Conservation (phyloP, 2,797 vertebrate species). For the Pseudomugil tenellus region DNA sequence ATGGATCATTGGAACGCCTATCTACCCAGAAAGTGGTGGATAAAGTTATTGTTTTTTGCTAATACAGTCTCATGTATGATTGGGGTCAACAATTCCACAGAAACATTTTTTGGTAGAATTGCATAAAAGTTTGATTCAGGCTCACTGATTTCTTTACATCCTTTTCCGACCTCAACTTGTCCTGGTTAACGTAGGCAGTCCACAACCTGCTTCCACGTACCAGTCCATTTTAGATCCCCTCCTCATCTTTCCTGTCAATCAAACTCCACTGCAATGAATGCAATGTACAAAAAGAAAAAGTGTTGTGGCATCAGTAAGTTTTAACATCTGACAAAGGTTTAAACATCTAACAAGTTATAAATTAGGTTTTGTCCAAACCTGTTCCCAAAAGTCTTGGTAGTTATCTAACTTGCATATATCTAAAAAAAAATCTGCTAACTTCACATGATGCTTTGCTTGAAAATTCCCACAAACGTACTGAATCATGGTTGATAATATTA, state of each 20-base stretch:
- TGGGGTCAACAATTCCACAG: not conserved
- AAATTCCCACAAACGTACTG: not conserved
- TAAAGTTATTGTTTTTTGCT: not conserved
- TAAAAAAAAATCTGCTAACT: not conserved
- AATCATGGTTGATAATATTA: not conserved
- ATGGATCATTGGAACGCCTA: too few relatives aligned
- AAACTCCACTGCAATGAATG: not conserved
- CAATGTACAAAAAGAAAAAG: not conserved
- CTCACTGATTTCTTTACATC: not conserved
- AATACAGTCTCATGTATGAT: not conserved
- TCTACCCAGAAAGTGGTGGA: too few relatives aligned
- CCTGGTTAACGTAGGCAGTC: not conserved
- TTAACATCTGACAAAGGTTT: too few relatives aligned
- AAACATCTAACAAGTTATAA: too few relatives aligned
- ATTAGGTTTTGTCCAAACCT: not conserved
- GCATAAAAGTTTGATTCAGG: not conserved
- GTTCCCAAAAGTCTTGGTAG: not conserved
- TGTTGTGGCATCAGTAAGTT: slow-evolving; percentile 50
- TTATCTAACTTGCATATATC: not conserved
- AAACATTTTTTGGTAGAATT: not conserved
- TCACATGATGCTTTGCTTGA: not conserved
- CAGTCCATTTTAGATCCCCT: not conserved
- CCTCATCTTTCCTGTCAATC: not conserved
- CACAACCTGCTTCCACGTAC: not conserved
- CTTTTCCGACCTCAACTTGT: not conserved